Conservation (phyloP, 2,797 vertebrate species). For the Mus spretus region DNA sequence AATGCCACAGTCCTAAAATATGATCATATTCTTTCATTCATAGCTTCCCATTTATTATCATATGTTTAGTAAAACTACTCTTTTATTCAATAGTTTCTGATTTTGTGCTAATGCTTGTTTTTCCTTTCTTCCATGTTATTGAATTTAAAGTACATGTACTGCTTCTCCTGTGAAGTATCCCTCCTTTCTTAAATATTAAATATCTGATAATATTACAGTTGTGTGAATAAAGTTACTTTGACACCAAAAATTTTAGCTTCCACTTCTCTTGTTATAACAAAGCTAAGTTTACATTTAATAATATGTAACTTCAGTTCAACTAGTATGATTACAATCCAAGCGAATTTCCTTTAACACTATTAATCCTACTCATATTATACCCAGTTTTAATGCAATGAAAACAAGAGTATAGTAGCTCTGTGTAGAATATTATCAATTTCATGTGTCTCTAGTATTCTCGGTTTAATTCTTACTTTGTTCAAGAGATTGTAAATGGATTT, state of each 20-base stretch:
- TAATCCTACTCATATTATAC: not conserved
- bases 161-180: not conserved
- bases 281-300: slow-evolving; percentile 1
- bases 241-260: not conserved
- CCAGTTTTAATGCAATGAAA: not conserved
- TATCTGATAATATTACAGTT: not conserved
- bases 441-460: not conserved
- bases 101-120: not conserved
- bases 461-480: not conserved
- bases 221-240: not conserved
- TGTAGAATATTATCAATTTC: not conserved
- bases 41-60: not conserved
- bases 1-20: not conserved
- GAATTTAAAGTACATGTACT: not conserved
- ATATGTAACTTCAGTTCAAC: not conserved
- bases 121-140: slow-evolving; percentile 16
- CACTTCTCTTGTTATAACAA: not conserved
- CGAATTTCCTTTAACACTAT: not conserved
- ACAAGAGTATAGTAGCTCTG: not conserved
- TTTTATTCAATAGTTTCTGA: slow-evolving; percentile 27
- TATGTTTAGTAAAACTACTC: not conserved
- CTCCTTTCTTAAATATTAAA: slow-evolving; percentile 21
- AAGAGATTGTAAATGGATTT: slow-evolving; percentile 7
- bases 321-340: not conserved
- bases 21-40: not conserved